phyloP scores from a whole-genome alignment of 2,888 invertebrate genomes.

The Pasiphila rectangulata region DNA sequence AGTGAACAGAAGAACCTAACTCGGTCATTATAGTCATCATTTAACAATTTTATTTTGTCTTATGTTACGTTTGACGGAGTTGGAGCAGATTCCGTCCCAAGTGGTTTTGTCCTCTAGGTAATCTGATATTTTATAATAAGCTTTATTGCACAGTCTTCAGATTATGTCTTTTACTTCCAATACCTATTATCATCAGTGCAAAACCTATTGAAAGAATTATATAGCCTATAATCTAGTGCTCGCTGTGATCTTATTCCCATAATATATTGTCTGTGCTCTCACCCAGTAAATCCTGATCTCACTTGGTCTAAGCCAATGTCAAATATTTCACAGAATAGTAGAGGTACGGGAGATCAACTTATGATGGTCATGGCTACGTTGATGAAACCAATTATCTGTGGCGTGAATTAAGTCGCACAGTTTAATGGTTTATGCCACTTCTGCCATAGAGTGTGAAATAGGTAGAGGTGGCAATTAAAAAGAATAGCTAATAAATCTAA shows the following conservation, averaged over 20 bases:
- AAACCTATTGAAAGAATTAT: conserved; percentile 40
- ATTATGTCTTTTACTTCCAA: no score
- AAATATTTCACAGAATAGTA: conserved; percentile 25
- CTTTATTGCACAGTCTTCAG: no score
- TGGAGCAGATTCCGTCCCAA: no score
- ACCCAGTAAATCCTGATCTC: conserved; percentile 14
- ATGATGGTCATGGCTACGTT: conserved; percentile 40
- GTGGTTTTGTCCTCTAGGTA: no score
- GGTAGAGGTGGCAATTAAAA: conserved; percentile 15
- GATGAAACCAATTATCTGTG: conserved; percentile 68
- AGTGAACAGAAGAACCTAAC: no score
- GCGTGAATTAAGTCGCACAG: conserved; percentile 61
- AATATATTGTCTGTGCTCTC: conserved; percentile 37
- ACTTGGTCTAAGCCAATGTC: conserved; percentile 14
- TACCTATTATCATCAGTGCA: conserved; percentile 8
- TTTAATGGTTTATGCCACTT: conserved; percentile 44
- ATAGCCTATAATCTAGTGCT: conserved; percentile 40
- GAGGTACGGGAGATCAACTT: conserved; percentile 20
- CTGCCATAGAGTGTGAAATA: conserved; percentile 33
- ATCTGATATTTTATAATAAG: no score
- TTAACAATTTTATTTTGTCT: no score
- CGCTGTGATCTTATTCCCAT: conserved; percentile 54
- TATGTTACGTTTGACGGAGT: no score
- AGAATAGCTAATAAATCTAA: no score
- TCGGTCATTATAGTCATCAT: no score